Evolutionary conservation across 2,888 invertebrate species (phyloP).

Genomic region (Dasypogon diadema): DNA sequence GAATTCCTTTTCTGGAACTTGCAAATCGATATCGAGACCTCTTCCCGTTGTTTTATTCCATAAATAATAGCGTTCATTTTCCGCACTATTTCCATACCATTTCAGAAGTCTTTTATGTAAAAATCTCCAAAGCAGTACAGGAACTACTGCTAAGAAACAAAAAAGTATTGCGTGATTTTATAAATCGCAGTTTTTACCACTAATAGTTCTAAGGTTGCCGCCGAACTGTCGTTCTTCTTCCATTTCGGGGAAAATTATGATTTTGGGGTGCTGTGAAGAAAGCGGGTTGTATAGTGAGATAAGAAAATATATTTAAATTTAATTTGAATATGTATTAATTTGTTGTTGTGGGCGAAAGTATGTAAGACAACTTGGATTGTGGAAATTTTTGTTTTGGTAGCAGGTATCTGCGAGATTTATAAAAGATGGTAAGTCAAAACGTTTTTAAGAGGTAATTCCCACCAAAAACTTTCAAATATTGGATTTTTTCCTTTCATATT

Average conservation of each 20-base stretch:
- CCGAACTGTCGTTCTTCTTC: not conserved
- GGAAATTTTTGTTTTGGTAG: no score
- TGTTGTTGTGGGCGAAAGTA: no score
- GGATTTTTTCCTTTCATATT: no score
- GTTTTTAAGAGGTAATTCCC: no score
- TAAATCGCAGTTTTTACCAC: not conserved
- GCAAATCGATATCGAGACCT: slow-evolving; percentile 55
- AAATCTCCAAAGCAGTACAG: slow-evolving; percentile 1
- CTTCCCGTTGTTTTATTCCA: slow-evolving; percentile 49
- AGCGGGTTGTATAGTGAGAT: no score
- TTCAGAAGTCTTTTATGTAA: slow-evolving; percentile 6
- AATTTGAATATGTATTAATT: no score
- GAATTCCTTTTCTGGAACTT: slow-evolving; percentile 4
- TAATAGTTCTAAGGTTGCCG: not conserved
- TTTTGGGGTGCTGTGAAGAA: not conserved
- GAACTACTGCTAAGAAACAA: not conserved
- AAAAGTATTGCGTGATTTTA: not conserved
- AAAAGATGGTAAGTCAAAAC: not conserved
- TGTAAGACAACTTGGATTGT: no score
- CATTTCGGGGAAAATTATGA: not conserved
- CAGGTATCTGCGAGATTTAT: not conserved
- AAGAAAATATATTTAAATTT: no score
- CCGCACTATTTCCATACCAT: not conserved
- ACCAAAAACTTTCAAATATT: no score
- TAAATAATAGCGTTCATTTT: not conserved